Base-by-base conservation (phyloP, 2,113 vertebrate genomes). In the Eulemur rufifrons region DNA sequence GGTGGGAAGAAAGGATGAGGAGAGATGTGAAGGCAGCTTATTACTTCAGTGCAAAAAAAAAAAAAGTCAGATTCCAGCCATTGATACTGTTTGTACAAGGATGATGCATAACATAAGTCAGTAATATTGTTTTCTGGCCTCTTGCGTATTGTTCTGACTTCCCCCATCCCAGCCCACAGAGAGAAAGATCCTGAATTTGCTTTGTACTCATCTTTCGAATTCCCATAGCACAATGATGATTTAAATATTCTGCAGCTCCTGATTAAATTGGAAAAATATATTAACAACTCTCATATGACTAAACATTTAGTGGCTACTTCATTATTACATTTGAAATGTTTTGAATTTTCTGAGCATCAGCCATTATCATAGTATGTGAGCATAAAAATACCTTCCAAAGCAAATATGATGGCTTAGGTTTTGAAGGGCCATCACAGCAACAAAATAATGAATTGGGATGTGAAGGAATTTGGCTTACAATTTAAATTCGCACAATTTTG, bases 331-430 rank as follows among this genome's bases (percentile, higher is more conserved):
- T 69, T 86, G 52, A 89, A 73, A 25, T 73, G 20, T 54, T 71
- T 85, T 81, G 42, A 77, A 47, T 63, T 95, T 89, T 97, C n/a
- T 77, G 52, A 71, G 20, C 17, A 59, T 59, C 32, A 87, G n/a
- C 61, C 50, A 77, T 69, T 84, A 52, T 61, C 27, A 37, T 69
- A 56, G 23, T 76, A 45, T 21, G 1, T 32, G 86, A 78, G 8
- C 18, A 71, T 66, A 42, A 45, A 92, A 59, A 39, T 68, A 23
- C 66, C 59, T 96, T 93, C 18, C 21, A 42, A 47, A 56, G 63
- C 27, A 91, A 23, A 25, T 76, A 10, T 7, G 54, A 47, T 81
- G n/a, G 7, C 29, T 76, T n/a, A 59, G 25, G 47, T 45, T 85
- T 73, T 52, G 45, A 82, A 81, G 64, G 25, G 47, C 74, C 10